A percentile compares a stretch with the other conserved stretches of the same genome.
Conservation (phyloP, 2,113 vertebrate species). For the Brevimyrus niger region DNA sequence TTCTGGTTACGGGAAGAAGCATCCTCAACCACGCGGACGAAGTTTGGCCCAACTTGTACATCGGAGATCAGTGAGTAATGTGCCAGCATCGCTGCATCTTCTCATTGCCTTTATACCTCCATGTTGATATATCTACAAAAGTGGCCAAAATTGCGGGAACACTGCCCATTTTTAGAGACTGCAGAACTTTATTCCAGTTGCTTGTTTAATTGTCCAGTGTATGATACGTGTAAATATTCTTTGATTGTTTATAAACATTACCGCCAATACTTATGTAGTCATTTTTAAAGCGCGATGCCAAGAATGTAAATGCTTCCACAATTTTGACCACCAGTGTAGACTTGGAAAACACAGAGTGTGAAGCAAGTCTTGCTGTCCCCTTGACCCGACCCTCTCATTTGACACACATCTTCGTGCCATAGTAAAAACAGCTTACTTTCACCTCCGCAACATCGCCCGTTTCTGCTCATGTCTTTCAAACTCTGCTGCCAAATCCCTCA, state of each 20-base stretch:
- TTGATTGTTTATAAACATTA: background rate
- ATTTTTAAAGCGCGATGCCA: background rate
- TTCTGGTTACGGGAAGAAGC: constrained; percentile 76
- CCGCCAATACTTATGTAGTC: background rate
- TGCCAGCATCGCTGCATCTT: background rate
- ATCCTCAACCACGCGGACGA: constrained; percentile 81
- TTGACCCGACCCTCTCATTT: no score
- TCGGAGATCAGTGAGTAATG: constrained; percentile 82
- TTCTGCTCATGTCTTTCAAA: no score
- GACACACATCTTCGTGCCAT: no score
- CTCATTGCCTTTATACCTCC: background rate
- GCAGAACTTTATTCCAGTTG: background rate
- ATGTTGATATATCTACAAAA: background rate
- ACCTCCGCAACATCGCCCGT: no score
- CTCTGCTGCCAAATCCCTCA: no score
- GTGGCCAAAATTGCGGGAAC: background rate
- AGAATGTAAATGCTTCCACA: background rate
- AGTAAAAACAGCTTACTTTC: no score
- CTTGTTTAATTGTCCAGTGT: background rate
- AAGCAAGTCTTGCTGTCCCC: background rate
- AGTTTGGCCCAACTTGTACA: constrained; percentile 86
- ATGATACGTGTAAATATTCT: background rate
- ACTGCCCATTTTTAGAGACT: background rate
- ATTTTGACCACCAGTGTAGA: background rate
- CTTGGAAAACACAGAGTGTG: background rate